These are phyloP conservation scores for Macroglossus sobrinus DNA, from an alignment of 2,113 vertebrate genomes.

Conservation along the genomic window DNA sequence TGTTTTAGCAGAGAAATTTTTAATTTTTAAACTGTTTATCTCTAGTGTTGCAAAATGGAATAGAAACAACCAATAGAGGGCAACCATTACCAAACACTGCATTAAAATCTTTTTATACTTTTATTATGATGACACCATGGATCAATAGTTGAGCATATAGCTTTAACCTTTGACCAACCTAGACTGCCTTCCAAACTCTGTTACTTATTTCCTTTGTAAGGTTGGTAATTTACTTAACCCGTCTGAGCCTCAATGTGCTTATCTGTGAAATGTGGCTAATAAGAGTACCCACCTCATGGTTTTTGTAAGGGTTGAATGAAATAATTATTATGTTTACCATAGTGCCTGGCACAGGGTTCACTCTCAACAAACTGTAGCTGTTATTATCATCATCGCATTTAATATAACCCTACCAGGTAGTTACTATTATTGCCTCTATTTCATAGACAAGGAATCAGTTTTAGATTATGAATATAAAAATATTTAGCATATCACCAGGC, in stretches of 20 bases:
- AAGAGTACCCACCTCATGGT: not conserved
- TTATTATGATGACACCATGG: not conserved
- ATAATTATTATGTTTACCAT: not conserved
- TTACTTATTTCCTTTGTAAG: conserved; percentile 3
- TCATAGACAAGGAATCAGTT: not conserved
- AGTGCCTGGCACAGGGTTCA: not conserved
- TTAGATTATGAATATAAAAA: not conserved
- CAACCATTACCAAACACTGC: not conserved
- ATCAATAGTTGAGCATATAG: not conserved
- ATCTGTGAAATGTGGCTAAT: not conserved
- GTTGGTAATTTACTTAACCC: not conserved
- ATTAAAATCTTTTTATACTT: not conserved
- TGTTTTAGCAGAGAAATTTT: not conserved
- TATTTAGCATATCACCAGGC: not conserved
- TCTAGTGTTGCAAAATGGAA: not conserved
- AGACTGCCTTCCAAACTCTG: conserved; percentile 18
- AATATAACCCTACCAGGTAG: not conserved
- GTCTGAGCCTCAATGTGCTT: not conserved
- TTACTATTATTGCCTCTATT: not conserved
- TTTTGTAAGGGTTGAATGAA: conserved; percentile 9
- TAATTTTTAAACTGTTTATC: not conserved
- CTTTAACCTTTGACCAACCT: not conserved
- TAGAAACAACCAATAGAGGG: not conserved
- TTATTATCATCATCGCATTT: not conserved
- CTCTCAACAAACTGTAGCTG: not conserved